Percentiles rank a stretch among this genome's conserved stretches.
These are phyloP conservation scores for Ostrea denselamellosa DNA, from an alignment of 1,140 invertebrate genomes.

Conservation along the genomic window DNA sequence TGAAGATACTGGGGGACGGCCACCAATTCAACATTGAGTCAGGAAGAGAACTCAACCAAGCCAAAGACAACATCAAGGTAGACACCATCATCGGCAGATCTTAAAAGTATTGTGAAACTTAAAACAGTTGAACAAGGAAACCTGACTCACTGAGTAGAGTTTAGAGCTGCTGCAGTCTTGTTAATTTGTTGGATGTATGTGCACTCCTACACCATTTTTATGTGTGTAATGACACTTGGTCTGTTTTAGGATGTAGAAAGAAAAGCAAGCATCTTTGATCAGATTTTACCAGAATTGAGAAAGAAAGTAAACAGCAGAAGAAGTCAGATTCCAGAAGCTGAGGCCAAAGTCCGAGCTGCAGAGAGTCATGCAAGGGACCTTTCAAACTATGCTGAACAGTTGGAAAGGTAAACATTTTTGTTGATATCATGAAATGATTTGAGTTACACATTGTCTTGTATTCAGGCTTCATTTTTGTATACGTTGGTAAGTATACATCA, in stretches of 20 bases:
- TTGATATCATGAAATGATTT: no score
- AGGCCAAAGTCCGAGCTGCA: conserved; percentile 48
- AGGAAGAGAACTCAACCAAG: conserved; percentile 43
- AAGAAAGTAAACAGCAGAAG: conserved; percentile 47
- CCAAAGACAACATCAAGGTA: conserved; percentile 58
- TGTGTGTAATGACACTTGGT: not conserved
- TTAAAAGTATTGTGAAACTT: no score
- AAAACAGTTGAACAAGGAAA: no score
- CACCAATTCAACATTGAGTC: conserved; percentile 53
- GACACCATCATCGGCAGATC: not conserved
- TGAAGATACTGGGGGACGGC: conserved; percentile 51
- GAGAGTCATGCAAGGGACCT: conserved; percentile 55
- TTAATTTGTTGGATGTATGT: not conserved
- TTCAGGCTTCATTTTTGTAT: not conserved
- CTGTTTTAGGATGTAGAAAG: conserved; percentile 48
- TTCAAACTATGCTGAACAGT: conserved; percentile 47
- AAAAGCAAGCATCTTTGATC: conserved; percentile 49
- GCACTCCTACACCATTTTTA: not conserved
- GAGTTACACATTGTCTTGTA: no score
- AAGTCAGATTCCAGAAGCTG: conserved; percentile 48
- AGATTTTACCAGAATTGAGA: conserved; percentile 46
- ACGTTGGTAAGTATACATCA: not conserved
- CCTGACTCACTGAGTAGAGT: no score
- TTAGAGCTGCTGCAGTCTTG: not conserved
- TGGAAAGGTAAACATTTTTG: conserved; percentile 53